A percentile compares a stretch with the other conserved stretches of the same genome.
Evolutionary conservation across 1,140 invertebrate genomes (phyloP).

Genomic region (Centruroides vittatus): DNA sequence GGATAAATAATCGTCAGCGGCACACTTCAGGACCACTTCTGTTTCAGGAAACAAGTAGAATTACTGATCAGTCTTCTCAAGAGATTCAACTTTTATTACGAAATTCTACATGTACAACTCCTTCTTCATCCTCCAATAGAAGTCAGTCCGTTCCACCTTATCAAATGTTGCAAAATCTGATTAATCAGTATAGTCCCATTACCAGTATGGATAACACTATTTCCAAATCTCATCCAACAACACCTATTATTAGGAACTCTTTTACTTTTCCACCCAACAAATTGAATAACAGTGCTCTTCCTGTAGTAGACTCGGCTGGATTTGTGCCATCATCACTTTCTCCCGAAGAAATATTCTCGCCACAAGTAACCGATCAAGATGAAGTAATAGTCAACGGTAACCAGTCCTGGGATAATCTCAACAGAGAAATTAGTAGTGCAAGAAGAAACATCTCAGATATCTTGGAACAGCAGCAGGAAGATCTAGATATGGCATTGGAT

Average conservation of each 20-base stretch:
- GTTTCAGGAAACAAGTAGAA: neutral
- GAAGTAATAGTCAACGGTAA: neutral
- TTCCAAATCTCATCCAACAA: conserved; percentile 18
- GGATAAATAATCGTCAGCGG: conserved; percentile 1
- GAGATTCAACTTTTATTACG: conserved; percentile 13
- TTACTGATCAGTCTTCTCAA: conserved; percentile 5
- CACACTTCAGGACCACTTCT: conserved; percentile 13
- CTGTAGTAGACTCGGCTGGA: too few species aligned
- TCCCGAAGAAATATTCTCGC: neutral
- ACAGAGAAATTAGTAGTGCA: conserved; percentile 4
- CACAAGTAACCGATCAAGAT: neutral
- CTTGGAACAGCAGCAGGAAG: conserved; percentile 14
- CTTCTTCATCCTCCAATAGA: conserved; percentile 32
- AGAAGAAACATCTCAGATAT: conserved; percentile 9
- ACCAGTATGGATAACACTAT: neutral
- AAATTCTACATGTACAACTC: neutral
- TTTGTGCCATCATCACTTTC: too few species aligned
- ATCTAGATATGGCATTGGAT: conserved; percentile 20
- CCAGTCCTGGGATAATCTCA: neutral
- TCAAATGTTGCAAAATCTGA: conserved; percentile 33
- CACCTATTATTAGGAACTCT: conserved; percentile 11
- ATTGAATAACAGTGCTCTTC: too few species aligned
- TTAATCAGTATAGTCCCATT: neutral
- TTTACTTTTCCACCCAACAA: conserved; percentile 1
- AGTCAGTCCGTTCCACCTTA: conserved; percentile 59